phyloP scores from a whole-genome alignment of 2,888 invertebrate genomes.

The Nomada flava region DNA sequence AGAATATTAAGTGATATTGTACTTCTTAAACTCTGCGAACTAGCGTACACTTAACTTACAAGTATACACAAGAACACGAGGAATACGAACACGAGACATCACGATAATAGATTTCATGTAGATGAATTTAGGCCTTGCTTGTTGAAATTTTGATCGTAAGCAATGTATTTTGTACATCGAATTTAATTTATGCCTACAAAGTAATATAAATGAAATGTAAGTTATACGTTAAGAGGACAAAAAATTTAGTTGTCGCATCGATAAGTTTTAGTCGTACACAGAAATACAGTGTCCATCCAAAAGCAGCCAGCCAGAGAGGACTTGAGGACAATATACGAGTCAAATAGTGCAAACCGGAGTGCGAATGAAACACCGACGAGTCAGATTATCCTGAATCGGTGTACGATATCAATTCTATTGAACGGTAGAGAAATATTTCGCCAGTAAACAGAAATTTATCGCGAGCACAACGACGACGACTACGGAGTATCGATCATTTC shows the following conservation, averaged over 20 bases:
- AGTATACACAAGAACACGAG: slow-evolving; percentile 20
- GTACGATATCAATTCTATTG: slow-evolving; percentile 73
- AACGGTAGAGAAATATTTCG: slow-evolving; percentile 47
- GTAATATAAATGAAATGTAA: slow-evolving; percentile 30
- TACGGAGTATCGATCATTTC: slow-evolving; percentile 46
- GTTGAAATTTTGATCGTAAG: slow-evolving; percentile 12
- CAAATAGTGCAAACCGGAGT: slow-evolving; percentile 39
- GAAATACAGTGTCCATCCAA: slow-evolving; percentile 74
- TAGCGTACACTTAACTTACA: slow-evolving; percentile 46
- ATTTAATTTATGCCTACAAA: slow-evolving; percentile 49
- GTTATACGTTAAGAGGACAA: slow-evolving; percentile 35
- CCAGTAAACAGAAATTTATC: slow-evolving; percentile 48
- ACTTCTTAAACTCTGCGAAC: slow-evolving; percentile 33
- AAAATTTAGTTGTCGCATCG: slow-evolving; percentile 51
- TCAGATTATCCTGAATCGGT: slow-evolving; percentile 49
- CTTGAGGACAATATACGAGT: slow-evolving; percentile 54
- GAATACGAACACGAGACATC: slow-evolving; percentile 20
- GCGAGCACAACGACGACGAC: slow-evolving; percentile 58
- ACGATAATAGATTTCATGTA: slow-evolving; percentile 44
- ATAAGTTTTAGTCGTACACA: slow-evolving; percentile 57
- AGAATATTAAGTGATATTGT: slow-evolving; percentile 27
- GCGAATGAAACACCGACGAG: slow-evolving; percentile 37
- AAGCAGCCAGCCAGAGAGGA: slow-evolving; percentile 70
- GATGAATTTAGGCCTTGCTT: slow-evolving; percentile 29
- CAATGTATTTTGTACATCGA: slow-evolving; percentile 60